Evolutionary conservation across 2,797 vertebrate genomes (phyloP), one percentile per base, ranked within the genome.

Genomic region (Agapornis canus): DNA sequence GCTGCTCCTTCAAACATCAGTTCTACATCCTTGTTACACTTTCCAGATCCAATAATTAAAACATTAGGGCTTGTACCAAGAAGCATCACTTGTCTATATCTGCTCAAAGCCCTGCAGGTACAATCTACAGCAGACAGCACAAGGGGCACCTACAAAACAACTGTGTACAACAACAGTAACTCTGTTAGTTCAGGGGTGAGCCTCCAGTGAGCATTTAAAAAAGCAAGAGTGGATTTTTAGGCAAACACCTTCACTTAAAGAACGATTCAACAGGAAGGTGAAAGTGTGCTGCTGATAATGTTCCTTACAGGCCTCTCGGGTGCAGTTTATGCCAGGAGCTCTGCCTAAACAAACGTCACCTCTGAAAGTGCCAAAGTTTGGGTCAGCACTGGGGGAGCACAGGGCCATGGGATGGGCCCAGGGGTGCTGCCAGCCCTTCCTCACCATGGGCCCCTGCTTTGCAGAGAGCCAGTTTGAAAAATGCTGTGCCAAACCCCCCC

Each of bases 401-500:
- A 13, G 20, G 37, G 60, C 25, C 2, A 7, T 1, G 4, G 60
- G 35, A 37, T 3, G 7, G 47, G 37, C 0, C 0, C 12, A 1
- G n/a, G 8, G 13, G 6, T 4, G 40, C 32, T 70, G 37, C 48
- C 2, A 2, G 9, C 17, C 32, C 65, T 35, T 32, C 65, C 60
- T 39, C 0, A 0, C 51, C 65, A 1, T 0, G 29, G 14, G 17
- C 25, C 8, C 32, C 12, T 14, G 42, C 21, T 61, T 6, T 18
- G 51, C 59, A 78, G 43, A 48, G 9, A 10, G 11, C 0, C 3
- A 31, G 12, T 27, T 9, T 27, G 18, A 42, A 42, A 89, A 56
- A 40, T 0, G 5, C 20, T 32, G 40, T 8, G 23, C 43, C 12
- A 5, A 4, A 85, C 84, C 51, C 11, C 0, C 0, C 6, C 0